Base-by-base conservation (phyloP, 2,888 invertebrate genomes). In the Ophion ventricosus region DNA sequence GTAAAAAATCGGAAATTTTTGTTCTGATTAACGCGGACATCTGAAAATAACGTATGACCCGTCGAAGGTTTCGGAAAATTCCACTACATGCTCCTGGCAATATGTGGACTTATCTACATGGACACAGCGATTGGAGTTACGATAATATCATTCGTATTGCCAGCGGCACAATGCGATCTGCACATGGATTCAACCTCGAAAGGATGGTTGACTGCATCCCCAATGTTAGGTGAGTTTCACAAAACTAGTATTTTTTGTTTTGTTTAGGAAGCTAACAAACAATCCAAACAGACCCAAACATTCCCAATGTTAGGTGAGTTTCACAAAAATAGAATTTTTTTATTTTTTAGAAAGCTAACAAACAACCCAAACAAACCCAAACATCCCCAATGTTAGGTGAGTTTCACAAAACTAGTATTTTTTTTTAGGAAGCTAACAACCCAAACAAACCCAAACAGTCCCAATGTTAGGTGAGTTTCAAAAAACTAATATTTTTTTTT, bases 101-200 rank as follows among this genome's bases (percentile, higher is more conserved):
- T 95, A 84, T 94, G 94, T 90, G 95, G 95, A 1, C 92, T 94
- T 89, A 95, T 95, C n/a, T 94, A 95, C 87, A 94, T 94, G 88
- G 94, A 94, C 89, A 94, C 95, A 67, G 95, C 95, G 66, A 94
- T 95, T 59, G 95, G 93, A 5, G 92, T 93, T 26, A 93, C 93
- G 26, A 94, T 92, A 82, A 92, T 95, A 14, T 95, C 95, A 14
- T 95, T 95, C 88, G 93, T 95, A 40, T 88, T 95, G 57, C 95
- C 95, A 0, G 94, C 95, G 1, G 95, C 94, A 7, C 92, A 93
- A 87, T 94, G 94, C 90, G 94, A 94, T 86, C 90, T 94, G 40
- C 87, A 92, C 69, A 93, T 94, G 93, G 92, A 93, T 54, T 94
- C 94, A 0, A 91, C 91, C 0, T 88, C 93, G 70, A 94, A 94